These are phyloP conservation scores for Cheirogaleus major DNA, from an alignment of 2,797 vertebrate species.

Conservation along the genomic window DNA sequence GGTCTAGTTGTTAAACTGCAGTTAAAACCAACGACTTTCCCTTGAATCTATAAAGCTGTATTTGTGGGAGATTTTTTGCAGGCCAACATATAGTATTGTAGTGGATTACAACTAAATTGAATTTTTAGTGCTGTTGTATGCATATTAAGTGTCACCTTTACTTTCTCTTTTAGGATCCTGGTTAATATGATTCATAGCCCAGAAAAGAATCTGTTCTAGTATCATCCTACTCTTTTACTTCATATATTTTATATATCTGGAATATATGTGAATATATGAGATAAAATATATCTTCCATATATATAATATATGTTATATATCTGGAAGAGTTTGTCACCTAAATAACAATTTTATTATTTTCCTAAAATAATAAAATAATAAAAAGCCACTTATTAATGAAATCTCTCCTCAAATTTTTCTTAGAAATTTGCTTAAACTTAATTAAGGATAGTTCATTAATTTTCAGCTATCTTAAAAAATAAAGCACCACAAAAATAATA, in stretches of 20 bases:
- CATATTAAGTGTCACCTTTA: background rate
- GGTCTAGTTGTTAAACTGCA: background rate
- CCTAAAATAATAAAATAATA: background rate
- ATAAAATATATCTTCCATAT: too few species aligned
- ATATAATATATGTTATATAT: background rate
- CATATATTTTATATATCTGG: background rate
- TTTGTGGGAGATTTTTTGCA: slow-evolving; percentile 43
- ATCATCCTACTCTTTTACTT: background rate
- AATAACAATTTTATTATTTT: background rate
- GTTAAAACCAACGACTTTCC: slow-evolving; percentile 39
- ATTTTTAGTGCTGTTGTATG: background rate
- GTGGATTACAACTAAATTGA: slow-evolving; percentile 3
- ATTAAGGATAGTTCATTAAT: background rate
- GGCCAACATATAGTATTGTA: background rate
- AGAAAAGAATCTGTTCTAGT: slow-evolving; percentile 2
- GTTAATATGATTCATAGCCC: slow-evolving; percentile 31
- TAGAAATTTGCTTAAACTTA: slow-evolving; percentile 6
- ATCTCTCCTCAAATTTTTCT: background rate
- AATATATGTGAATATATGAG: background rate
- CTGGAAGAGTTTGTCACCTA: background rate
- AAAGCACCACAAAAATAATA: background rate
- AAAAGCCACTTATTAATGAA: background rate
- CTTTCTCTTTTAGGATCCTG: slow-evolving; percentile 38
- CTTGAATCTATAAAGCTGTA: slow-evolving; percentile 40
- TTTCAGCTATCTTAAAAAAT: background rate